Evolutionary conservation across 2,888 invertebrate species (phyloP).

Genomic region (Zelleria hepariella): DNA sequence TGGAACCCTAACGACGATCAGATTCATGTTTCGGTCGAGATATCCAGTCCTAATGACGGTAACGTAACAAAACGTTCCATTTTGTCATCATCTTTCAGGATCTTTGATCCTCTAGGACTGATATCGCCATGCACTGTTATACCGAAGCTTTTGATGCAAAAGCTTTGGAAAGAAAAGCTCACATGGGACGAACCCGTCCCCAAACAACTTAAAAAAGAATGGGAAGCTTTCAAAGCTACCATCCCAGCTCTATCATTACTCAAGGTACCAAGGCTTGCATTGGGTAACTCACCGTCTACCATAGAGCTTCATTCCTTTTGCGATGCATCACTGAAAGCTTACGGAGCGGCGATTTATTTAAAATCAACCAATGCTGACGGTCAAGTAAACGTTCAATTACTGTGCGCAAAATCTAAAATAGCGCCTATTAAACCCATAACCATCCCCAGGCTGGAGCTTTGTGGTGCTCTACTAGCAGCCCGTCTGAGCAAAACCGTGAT

Average conservation of each 20-base stretch:
- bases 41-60: neutral
- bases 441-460: conserved; percentile 4
- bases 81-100: neutral
- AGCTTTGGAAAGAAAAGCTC: conserved; percentile 5
- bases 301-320: conserved; percentile 10
- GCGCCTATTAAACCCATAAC: conserved; percentile 3
- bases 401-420: conserved; percentile 4
- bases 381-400: neutral
- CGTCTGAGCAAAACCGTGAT: neutral
- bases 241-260: conserved; percentile 1
- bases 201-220: conserved; percentile 3
- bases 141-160: conserved; percentile 8
- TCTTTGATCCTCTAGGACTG: conserved; percentile 11
- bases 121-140: conserved; percentile 6
- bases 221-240: conserved; percentile 1
- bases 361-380: neutral
- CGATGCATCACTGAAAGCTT: conserved; percentile 10
- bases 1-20: conserved; percentile 16
- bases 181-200: conserved; percentile 11
- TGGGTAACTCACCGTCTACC: neutral
- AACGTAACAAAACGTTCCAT: conserved; percentile 13
- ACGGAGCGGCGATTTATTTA: conserved; percentile 10
- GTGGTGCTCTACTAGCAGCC: neutral
- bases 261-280: neutral
- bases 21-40: conserved; percentile 11